A percentile compares a stretch with the other conserved stretches of the same genome.
Evolutionary conservation across 2,113 vertebrate species (phyloP).

Genomic region (Mormyrus iriodes): DNA sequence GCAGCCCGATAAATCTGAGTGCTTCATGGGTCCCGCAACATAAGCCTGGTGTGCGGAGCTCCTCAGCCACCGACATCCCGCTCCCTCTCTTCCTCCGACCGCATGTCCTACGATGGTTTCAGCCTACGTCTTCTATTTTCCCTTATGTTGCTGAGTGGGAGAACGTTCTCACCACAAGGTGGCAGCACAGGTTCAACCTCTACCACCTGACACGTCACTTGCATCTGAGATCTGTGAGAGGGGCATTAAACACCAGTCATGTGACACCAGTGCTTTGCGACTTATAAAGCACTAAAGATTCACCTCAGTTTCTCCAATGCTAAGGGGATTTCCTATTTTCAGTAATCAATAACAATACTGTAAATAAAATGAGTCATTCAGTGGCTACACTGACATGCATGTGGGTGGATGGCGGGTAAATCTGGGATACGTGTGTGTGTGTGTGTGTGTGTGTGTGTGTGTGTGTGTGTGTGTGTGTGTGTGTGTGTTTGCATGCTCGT

Average conservation of each 20-base stretch:
- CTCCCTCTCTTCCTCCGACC: not conserved
- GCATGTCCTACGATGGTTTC: not conserved
- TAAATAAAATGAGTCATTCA: constrained; percentile 4
- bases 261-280: not conserved
- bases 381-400: not conserved
- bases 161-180: constrained; percentile 6
- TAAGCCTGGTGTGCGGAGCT: not conserved
- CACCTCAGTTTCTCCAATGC: not conserved
- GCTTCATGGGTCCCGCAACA: not conserved
- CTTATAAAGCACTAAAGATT: not conserved
- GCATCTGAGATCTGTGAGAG: not conserved
- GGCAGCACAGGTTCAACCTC: constrained; percentile 5
- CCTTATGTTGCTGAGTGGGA: not conserved
- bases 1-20: not conserved
- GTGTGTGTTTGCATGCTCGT: not conserved
- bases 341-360: not conserved
- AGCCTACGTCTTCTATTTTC: not conserved
- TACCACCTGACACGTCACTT: not conserved
- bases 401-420: not conserved
- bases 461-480: not conserved
- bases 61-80: too few species aligned
- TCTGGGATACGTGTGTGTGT: not conserved
- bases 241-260: not conserved
- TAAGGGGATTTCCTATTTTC: not conserved
- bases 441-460: not conserved